phyloP scores from a whole-genome alignment of 2,797 vertebrate species.

The Potorous gilbertii region DNA sequence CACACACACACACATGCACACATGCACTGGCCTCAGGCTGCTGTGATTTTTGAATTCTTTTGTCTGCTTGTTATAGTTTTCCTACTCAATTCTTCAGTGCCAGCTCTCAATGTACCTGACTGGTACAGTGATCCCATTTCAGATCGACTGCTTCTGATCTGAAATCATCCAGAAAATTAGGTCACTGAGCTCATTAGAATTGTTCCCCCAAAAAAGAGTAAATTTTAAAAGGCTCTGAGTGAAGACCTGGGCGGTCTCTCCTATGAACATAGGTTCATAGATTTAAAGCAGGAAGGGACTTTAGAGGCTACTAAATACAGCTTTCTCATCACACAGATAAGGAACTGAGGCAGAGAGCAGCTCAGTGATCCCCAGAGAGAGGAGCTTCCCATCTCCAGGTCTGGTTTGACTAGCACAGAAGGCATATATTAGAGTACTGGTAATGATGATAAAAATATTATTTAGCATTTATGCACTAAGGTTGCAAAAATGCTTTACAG shows the following conservation, averaged over 20 bases:
- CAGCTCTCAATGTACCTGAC: neutral
- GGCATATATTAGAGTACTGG: neutral
- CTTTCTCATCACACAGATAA: neutral
- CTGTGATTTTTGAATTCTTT: neutral
- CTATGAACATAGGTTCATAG: neutral
- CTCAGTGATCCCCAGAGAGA: neutral
- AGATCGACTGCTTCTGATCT: neutral
- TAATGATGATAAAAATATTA: neutral
- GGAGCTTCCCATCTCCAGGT: neutral
- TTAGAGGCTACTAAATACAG: neutral
- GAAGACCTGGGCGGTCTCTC: neutral
- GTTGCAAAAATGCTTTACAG: neutral
- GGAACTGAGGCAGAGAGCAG: neutral
- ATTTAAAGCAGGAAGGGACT: neutral
- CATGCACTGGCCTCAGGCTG: neutral
- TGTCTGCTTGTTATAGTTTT: neutral
- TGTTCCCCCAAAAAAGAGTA: neutral
- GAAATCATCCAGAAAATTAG: neutral
- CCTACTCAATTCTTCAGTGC: neutral
- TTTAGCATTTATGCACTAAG: neutral
- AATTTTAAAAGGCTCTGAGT: neutral
- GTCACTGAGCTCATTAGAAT: neutral
- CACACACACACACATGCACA: too few relatives aligned
- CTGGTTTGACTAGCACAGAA: neutral
- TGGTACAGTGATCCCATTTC: neutral